Evolutionary conservation across 2,888 invertebrate species (phyloP), one percentile per base, ranked within the genome.

Genomic region (Hyppa rectilinea): DNA sequence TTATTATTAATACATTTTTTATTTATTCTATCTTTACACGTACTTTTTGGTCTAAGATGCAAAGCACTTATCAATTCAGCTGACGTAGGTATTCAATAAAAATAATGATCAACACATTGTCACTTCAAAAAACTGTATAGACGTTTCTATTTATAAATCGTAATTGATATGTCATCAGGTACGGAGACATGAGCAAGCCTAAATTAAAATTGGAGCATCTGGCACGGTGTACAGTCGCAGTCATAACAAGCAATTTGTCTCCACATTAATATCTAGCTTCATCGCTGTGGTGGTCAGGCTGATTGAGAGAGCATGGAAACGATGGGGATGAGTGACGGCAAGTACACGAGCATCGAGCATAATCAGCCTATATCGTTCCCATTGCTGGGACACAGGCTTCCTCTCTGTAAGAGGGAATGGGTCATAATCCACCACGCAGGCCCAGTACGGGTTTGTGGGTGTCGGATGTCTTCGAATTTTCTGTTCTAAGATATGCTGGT

Each of bases 91-190:
- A 26, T 2, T 62, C 17, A 65, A 56, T 23, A 31, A 50, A 43
- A 58, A 62, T 29, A 66, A 52, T 29, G 2, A 63, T 38, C 29
- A 60, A 34, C 9, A 40, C 26, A 31, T 20, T 53, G 17, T 62
- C 61, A 55, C 26, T 49, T 38, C 50, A 56, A 65, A n/a, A 72
- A 70, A 43, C 10, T 12, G 36, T 47, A 40, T 34, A 60, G 49
- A 64, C 50, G 31, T 20, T 12, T 29, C 69, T 81, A 78, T 73
- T 64, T 59, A 59, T 78, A 78, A n/a, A 38, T 56, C 36, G 80
- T 78, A 81, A 80, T 80, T 81, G 78, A 81, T 81, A 80, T 80
- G 73, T 81, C 78, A 80, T 78, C 73, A 73, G 45, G 64, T 65
- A 68, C 64, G 36, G 53, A 65, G 73, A 64, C 66, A 58, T 68